Percentiles rank a stretch among this genome's conserved stretches.
Conservation (phyloP, 1,140 invertebrate genomes). For the Drosophila tani region DNA sequence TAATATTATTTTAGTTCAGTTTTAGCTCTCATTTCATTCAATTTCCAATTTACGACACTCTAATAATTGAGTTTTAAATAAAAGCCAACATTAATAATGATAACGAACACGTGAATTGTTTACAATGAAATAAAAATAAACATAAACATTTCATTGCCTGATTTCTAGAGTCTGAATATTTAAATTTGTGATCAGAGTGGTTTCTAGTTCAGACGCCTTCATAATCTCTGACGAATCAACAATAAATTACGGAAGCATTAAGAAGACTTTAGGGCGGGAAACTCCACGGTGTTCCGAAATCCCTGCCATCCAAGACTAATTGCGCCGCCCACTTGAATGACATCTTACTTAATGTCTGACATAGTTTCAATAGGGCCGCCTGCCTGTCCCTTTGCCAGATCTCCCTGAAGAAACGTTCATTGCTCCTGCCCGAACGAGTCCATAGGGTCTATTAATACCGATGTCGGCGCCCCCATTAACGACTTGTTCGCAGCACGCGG, state of each 20-base stretch:
- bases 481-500: conserved; percentile 69
- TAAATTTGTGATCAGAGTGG: conserved; percentile 1
- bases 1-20: too few relatives aligned
- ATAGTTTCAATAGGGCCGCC: conserved; percentile 51
- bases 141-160: conserved; percentile 16
- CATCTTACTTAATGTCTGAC: conserved; percentile 80
- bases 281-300: conserved; percentile 24
- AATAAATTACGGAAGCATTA: conserved; percentile 36
- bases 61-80: background rate
- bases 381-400: conserved; percentile 12
- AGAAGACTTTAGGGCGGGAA: conserved; percentile 8
- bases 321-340: conserved; percentile 71
- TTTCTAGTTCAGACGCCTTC: background rate
- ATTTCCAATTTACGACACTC: background rate
- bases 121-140: conserved; percentile 13
- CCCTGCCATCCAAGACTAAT: conserved; percentile 66
- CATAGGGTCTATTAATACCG: conserved; percentile 57
- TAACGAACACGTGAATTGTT: conserved; percentile 9
- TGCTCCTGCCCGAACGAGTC: conserved; percentile 56
- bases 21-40: too few relatives aligned
- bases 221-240: conserved; percentile 17
- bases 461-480: conserved; percentile 61
- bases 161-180: background rate
- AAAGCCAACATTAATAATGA: conserved; percentile 1
- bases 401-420: conserved; percentile 38